A percentile compares a stretch with the other conserved stretches of the same genome.
Conservation (phyloP, 2,888 invertebrate genomes). For the Rutpela maculata region DNA sequence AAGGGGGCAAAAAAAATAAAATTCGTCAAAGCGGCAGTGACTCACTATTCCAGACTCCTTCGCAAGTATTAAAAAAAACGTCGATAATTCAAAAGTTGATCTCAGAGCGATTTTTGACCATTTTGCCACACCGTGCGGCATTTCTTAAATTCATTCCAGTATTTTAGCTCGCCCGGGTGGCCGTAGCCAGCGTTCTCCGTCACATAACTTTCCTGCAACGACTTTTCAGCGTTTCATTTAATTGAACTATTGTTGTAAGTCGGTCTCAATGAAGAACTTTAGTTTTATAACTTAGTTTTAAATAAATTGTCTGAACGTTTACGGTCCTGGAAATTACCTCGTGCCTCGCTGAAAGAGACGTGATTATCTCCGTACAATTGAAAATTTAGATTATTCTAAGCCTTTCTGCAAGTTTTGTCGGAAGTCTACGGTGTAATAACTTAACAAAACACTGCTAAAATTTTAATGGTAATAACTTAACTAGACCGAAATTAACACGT, state of each 20-base stretch:
- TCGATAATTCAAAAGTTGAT: no score
- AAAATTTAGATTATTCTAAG: conserved; percentile 19
- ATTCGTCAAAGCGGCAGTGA: no score
- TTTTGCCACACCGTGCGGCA: no score
- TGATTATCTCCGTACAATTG: background rate
- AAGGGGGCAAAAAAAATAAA: no score
- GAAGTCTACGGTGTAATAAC: background rate
- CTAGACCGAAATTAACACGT: no score
- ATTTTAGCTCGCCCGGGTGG: background rate
- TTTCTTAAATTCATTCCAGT: background rate
- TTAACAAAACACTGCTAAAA: background rate
- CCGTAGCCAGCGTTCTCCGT: background rate
- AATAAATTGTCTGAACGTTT: conserved; percentile 28
- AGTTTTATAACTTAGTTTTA: conserved; percentile 33
- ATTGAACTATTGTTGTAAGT: conserved; percentile 34
- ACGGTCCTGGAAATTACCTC: conserved; percentile 13
- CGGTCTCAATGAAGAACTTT: conserved; percentile 18
- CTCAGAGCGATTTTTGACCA: no score
- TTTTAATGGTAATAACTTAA: no score
- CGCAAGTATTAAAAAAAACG: no score
- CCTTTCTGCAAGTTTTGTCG: conserved; percentile 6
- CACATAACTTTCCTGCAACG: conserved; percentile 5
- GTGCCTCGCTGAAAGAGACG: background rate
- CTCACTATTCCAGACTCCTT: no score
- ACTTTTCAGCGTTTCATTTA: conserved; percentile 30